Percentiles rank a stretch among this genome's conserved stretches.
These are phyloP conservation scores for Lepidothrix coronata DNA, from an alignment of 2,113 vertebrate genomes.

Conservation along the genomic window DNA sequence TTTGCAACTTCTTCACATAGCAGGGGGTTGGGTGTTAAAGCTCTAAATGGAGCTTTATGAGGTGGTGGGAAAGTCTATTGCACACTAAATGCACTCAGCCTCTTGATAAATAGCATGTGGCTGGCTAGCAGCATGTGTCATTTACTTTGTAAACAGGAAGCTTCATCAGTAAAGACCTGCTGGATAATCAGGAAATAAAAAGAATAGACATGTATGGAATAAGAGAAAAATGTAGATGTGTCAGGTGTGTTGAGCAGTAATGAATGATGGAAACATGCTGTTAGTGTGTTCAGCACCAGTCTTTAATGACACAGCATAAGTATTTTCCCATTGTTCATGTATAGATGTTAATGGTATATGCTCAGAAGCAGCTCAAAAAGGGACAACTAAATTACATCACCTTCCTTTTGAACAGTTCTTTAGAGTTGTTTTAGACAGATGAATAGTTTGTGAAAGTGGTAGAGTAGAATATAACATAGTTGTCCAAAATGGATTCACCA, in stretches of 20 bases:
- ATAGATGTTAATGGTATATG: background rate
- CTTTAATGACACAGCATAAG: background rate
- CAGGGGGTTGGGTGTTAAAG: background rate
- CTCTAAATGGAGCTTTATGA: background rate
- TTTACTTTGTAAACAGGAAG: background rate
- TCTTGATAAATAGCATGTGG: background rate
- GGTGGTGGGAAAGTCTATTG: background rate
- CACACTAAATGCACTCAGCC: background rate
- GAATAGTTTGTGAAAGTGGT: background rate
- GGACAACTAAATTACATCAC: background rate
- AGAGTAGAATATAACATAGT: background rate
- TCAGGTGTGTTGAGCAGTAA: background rate
- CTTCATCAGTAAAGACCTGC: background rate
- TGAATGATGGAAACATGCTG: background rate
- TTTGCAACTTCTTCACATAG: background rate
- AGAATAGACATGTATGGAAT: background rate
- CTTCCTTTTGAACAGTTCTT: background rate
- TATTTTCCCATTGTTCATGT: background rate
- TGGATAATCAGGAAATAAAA: background rate
- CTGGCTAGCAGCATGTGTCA: background rate
- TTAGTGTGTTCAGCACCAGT: background rate
- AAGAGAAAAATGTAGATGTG: background rate
- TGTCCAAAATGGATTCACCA: background rate
- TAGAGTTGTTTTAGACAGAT: background rate
- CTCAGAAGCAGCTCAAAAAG: background rate